Conservation (phyloP, 1,140 invertebrate species). For the Spodoptera frugiperda region DNA sequence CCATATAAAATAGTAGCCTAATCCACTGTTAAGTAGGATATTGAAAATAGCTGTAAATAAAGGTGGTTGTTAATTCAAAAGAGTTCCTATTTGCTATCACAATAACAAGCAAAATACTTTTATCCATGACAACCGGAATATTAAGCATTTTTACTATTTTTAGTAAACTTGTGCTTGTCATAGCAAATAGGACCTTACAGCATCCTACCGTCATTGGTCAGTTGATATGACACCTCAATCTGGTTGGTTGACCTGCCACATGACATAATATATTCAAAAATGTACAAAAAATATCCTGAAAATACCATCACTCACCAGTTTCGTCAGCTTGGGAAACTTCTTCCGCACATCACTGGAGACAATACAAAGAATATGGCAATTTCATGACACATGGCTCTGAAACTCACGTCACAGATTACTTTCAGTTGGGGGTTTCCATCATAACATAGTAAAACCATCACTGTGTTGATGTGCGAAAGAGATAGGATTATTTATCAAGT, state of each 20-base stretch:
- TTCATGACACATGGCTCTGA: slow-evolving; percentile 73
- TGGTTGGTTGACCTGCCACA: neutral
- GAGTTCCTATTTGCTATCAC: no score
- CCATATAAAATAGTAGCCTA: no score
- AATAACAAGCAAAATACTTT: no score
- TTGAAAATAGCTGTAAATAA: no score
- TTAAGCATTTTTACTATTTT: neutral
- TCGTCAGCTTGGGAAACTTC: slow-evolving; percentile 93
- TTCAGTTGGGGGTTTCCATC: slow-evolving; percentile 14
- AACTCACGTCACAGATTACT: slow-evolving; percentile 69
- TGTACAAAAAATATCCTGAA: neutral
- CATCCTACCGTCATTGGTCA: neutral
- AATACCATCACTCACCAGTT: slow-evolving; percentile 90
- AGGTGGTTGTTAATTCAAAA: no score
- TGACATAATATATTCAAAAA: neutral
- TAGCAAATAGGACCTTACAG: neutral
- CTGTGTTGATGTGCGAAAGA: no score
- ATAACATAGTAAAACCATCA: no score
- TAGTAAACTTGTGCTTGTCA: neutral
- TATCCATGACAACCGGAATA: no score
- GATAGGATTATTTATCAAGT: no score
- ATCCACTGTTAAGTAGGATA: no score
- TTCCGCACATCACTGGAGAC: slow-evolving; percentile 93
- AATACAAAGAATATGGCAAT: slow-evolving; percentile 75
- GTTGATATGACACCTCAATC: neutral